Base-by-base conservation (phyloP, 2,113 vertebrate genomes). In the Phaetusa simplex region DNA sequence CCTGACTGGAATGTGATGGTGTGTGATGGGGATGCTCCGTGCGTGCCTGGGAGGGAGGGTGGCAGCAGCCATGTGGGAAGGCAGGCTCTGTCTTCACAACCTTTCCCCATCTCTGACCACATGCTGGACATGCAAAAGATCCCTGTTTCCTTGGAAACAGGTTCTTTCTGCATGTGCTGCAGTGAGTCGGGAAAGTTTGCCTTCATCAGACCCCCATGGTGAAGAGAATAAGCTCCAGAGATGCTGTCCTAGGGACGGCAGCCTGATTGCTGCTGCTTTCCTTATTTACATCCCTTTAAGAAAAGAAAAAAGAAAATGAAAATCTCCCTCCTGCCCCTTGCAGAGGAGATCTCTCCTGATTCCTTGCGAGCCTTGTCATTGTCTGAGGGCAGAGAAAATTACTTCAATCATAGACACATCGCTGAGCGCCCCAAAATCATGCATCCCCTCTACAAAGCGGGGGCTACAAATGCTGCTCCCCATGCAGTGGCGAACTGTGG, bases 171-270 rank as follows among this genome's bases (percentile, higher is more conserved):
- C 97, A 96, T 94, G 97, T 97, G 95, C 97, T 95, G 96, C 98
- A 84, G 78, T 14, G 72, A 96, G 88, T 79, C 47, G 49, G 96
- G 97, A 86, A 98, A 98, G 94, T 97, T 97, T 97, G 97, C 97
- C 97, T 97, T 98, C 98, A 98, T 98, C 98, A 98, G 53, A 98
- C 98, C 97, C 98, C 98, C 95, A 88, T 16, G 77, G 97, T 77
- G 97, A 97, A 92, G 89, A 95, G 97, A 98, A 98, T 95, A 86
- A 98, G 97, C 97, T 98, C 95, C 97, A 95, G 98, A 96, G 96
- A 74, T 88, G 97, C 97, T 53, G 32, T 96, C 97, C 96, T 96
- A 87, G 97, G 97, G 97, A 94, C 40, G 1, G 83, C 93, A 92
- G 96, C 96, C 98, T 97, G 98, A 97, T 97, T 97, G 97, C 98